Evolutionary conservation across 2,113 vertebrate genomes (phyloP), one percentile per base, ranked within the genome.

Genomic region (Carettochelys insculpta): DNA sequence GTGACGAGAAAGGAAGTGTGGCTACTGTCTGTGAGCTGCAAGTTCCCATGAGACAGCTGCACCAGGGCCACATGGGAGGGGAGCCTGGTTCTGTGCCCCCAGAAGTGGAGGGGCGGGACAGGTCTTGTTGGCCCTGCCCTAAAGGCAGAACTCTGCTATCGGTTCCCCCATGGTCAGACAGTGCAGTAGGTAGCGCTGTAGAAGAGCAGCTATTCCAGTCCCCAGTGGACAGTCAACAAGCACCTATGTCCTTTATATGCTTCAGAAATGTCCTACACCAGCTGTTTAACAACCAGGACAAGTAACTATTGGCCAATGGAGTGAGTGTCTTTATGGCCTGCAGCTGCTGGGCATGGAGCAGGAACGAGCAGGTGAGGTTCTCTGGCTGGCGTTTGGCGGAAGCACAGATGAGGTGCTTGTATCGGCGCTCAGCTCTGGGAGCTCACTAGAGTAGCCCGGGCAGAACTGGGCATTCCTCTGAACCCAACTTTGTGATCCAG

Each of bases 161-260:
- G 29, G 27, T 56, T 31, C 29, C 11, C 27, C 25, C 13, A 27
- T 31, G 54, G 27, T 56, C 54, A 56, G 54, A 56, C 25, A 56
- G 84, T 80, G 45, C 50, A 58, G 2, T 73, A 81, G 84, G 81
- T 83, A 48, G 50, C 86, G 65, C 50, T 90, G 77, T 50, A 58
- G 45, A 50, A 43, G 73, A 54, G 53, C 25, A 27, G 25, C 85
- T 53, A 47, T 92, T 79, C 47, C 84, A 9, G 47, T 38, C 79
- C 12, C 50, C 0, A 0, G 0, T 81, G 12, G 29, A 89, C 58
- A 38, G 45, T 48, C 77, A 41, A 52, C 22, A 0, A 0, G 45
- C 14, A 54, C 89, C 82, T 1, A 47, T n/a, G 51, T 0, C 8
- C 77, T 45, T 12, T 52, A 17, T 2, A 6, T 53, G 22, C 83